Evolutionary conservation across 2,888 invertebrate genomes (phyloP), one percentile per base, ranked within the genome.

Genomic region (Homarus gammarus): DNA sequence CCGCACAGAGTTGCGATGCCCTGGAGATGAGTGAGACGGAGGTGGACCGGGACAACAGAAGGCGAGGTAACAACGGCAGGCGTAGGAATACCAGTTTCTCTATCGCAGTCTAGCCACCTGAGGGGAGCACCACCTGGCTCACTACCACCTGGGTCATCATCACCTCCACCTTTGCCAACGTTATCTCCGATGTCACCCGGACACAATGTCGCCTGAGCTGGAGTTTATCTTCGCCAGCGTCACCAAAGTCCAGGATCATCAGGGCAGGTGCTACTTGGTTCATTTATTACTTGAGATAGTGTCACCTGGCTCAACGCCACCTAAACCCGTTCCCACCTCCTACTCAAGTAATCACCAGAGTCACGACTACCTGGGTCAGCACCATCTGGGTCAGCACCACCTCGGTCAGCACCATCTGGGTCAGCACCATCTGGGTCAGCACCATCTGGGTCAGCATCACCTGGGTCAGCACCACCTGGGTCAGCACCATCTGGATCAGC

Each of bases 11-110:
- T 68, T 77, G 70, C 70, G 90, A 84, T 36, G 84, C 75, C 73
- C 64, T 87, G 51, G 90, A 87, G 27, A 79, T 90, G 90, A 90
- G 90, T 81, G 90, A 90, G 56, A 87, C 90, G 22, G 90, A 90
- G 84, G 87, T 87, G 49, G 90, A 87, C 51, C 61, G 87, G 44
- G 90, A 90, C 81, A 89, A 77, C 79, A 68, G 89, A 38, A 40
- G 84, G n/a, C 64, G 84, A 22, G 64, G 31, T 22, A 77, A 36
- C 18, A 75, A 77, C 73, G 83, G 77, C 68, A 82, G 87, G n/a
- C 22, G 87, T 22, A 82, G 82, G 33, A 70, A 88, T 51, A 82
- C 87, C 61, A 83, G 61, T 64, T 89, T 89, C 78, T 84, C 89
- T 44, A 89, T 89, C 51, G 89, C 89, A 15, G 89, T 89, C 18